phyloP scores from a whole-genome alignment of 92 coral and sea anemone genomes.

The Plumapathes pennacea region DNA sequence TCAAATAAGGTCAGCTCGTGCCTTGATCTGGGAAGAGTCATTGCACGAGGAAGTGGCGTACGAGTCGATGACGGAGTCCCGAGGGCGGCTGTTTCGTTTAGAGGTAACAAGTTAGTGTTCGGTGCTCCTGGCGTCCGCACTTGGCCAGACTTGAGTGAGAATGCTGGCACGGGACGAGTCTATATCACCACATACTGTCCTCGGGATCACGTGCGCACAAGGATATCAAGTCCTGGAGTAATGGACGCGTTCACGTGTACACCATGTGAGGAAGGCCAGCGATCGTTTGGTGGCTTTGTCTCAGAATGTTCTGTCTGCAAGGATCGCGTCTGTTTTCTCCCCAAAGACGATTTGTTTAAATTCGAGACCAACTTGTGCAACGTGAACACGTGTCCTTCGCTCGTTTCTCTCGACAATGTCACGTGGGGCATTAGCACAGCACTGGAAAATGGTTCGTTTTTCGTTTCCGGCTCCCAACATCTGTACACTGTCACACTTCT shows the following conservation, averaged over 20 bases:
- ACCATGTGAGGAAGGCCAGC: slow-evolving; percentile 72
- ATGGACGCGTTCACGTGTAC: slow-evolving; percentile 56
- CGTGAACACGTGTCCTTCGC: slow-evolving; percentile 36
- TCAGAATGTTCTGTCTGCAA: slow-evolving; percentile 65
- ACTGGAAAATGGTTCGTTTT: slow-evolving; percentile 66
- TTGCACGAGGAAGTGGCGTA: slow-evolving; percentile 62
- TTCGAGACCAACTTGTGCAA: slow-evolving; percentile 56
- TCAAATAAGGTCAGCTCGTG: slow-evolving; percentile 38
- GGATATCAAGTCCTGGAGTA: slow-evolving; percentile 39
- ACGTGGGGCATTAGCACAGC: slow-evolving; percentile 47
- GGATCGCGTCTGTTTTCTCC: slow-evolving; percentile 43
- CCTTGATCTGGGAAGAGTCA: slow-evolving; percentile 61
- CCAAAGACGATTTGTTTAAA: slow-evolving; percentile 64
- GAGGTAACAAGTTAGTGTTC: slow-evolving; percentile 54
- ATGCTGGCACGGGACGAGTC: slow-evolving; percentile 84
- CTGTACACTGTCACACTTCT: slow-evolving; percentile 62
- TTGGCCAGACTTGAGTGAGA: slow-evolving; percentile 78
- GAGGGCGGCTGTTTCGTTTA: slow-evolving; percentile 64
- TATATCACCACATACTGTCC: slow-evolving; percentile 79
- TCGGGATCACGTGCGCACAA: slow-evolving; percentile 58
- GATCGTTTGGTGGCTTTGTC: slow-evolving; percentile 84
- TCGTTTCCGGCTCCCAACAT: slow-evolving; percentile 63
- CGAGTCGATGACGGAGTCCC: slow-evolving; percentile 81
- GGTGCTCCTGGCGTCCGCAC: slow-evolving; percentile 86
- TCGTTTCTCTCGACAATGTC: slow-evolving; percentile 17